Evolutionary conservation across 2,797 vertebrate genomes (phyloP).

Genomic region (Peromyscus attwateri): DNA sequence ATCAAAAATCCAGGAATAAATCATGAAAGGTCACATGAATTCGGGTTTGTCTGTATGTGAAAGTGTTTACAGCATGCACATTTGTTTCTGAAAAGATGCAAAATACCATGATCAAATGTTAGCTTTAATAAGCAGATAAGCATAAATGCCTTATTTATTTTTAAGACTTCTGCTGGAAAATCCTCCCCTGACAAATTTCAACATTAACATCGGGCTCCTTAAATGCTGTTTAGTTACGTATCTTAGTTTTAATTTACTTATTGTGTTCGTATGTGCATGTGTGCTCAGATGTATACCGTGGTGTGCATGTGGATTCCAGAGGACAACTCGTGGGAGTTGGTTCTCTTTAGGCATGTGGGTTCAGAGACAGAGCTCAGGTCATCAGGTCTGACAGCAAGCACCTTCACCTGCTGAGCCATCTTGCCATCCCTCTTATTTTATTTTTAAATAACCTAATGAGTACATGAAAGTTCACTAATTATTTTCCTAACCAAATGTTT

Average conservation of each 20-base stretch:
- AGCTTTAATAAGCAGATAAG: not conserved
- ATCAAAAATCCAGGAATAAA: constrained; percentile 15
- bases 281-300: not conserved
- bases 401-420: not conserved
- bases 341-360: not conserved
- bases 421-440: not conserved
- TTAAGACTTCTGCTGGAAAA: not conserved
- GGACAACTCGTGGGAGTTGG: no score
- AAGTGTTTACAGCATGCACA: not conserved
- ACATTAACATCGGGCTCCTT: not conserved
- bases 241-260: not conserved
- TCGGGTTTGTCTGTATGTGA: not conserved
- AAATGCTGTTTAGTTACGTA: not conserved
- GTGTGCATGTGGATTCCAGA: not conserved
- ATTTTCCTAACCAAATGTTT: not conserved
- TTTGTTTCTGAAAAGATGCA: not conserved
- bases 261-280: not conserved
- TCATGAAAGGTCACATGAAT: not conserved
- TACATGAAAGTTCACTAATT: not conserved
- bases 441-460: not conserved
- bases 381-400: no score
- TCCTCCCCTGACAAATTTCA: not conserved
- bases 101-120: not conserved
- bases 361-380: not conserved
- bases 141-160: not conserved